Evolutionary conservation across 2,888 invertebrate species (phyloP).

Genomic region (Cosmopolites sordidus): DNA sequence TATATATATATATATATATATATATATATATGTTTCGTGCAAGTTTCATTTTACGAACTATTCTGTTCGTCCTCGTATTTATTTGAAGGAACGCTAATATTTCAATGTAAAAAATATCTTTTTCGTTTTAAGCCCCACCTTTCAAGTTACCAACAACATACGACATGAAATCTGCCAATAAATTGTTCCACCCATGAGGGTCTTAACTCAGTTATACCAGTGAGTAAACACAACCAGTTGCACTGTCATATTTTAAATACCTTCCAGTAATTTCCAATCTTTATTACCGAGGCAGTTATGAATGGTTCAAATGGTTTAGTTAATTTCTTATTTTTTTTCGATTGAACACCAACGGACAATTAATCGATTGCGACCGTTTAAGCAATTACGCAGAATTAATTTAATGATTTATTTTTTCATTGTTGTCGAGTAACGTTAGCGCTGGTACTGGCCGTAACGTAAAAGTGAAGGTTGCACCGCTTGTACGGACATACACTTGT

Average conservation of each 20-base stretch:
- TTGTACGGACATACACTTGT: slow-evolving; percentile 3
- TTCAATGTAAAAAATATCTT: too few relatives aligned
- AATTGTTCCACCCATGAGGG: neutral
- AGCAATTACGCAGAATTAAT: slow-evolving; percentile 2
- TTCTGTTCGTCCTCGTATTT: too few relatives aligned
- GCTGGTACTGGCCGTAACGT: neutral
- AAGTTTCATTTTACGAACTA: too few relatives aligned
- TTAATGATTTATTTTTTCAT: neutral
- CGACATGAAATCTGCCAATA: slow-evolving; percentile 1
- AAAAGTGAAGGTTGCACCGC: slow-evolving; percentile 1
- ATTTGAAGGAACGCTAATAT: too few relatives aligned
- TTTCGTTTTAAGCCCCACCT: too few relatives aligned
- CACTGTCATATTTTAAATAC: slow-evolving; percentile 1
- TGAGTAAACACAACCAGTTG: neutral
- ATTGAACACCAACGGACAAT: neutral
- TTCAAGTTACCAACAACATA: neutral
- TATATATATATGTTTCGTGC: too few relatives aligned
- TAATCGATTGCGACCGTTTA: slow-evolving; percentile 1
- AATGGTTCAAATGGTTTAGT: neutral
- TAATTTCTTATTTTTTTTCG: neutral
- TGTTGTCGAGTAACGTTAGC: neutral
- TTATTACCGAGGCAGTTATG: neutral
- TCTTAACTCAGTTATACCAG: neutral
- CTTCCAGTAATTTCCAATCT: neutral
- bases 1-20: too few relatives aligned